Conservation (phyloP, 1,140 invertebrate genomes). For the Magallana gigas region DNA sequence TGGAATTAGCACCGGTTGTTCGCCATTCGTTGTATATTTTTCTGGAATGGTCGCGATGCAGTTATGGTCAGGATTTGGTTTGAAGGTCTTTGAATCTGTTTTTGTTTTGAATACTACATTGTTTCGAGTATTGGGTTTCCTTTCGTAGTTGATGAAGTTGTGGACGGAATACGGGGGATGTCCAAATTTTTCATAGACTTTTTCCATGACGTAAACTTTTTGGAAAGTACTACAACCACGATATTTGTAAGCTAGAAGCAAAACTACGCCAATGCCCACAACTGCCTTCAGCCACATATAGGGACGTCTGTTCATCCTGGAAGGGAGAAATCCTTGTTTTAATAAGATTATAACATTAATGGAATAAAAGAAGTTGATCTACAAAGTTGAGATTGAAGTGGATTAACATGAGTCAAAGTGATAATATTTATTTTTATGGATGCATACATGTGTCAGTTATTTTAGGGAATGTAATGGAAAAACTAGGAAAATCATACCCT, state of each 20-base stretch:
- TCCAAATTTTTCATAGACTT: background rate
- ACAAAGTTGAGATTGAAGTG: no score
- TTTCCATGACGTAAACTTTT: background rate
- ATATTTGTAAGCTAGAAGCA: background rate
- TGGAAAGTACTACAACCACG: background rate
- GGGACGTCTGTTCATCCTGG: background rate
- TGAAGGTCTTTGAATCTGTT: background rate
- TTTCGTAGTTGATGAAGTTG: background rate
- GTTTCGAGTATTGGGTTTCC: background rate
- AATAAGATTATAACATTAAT: no score
- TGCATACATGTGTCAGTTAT: no score
- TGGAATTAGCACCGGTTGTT: conserved; percentile 12
- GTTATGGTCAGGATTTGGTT: background rate
- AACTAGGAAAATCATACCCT: no score
- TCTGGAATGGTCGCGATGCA: background rate
- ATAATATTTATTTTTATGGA: no score
- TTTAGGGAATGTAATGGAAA: no score
- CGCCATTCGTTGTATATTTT: conserved; percentile 16
- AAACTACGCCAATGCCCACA: background rate
- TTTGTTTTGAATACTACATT: background rate
- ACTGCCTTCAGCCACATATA: background rate
- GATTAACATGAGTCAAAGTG: no score
- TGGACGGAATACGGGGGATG: background rate
- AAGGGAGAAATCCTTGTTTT: background rate
- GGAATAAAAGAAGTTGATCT: no score